A percentile compares a stretch with the other conserved stretches of the same genome.
Evolutionary conservation across 2,113 vertebrate genomes (phyloP).

Genomic region (Gila orcuttii): DNA sequence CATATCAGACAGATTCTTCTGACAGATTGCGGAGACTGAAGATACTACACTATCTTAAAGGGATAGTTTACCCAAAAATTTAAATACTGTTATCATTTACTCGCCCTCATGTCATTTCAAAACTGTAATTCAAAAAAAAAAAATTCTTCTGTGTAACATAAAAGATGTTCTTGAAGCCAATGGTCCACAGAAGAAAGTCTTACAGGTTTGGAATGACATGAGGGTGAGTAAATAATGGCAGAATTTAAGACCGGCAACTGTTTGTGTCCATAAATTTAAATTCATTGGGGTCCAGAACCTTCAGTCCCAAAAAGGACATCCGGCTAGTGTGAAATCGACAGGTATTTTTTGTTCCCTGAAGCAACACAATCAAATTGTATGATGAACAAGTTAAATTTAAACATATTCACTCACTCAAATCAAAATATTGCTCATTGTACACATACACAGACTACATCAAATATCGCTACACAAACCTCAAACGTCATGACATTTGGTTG

Average conservation of each 20-base stretch:
- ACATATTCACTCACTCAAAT: too few species aligned
- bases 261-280: neutral
- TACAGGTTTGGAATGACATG: neutral
- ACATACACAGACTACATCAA: neutral
- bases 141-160: neutral
- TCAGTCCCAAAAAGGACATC: neutral
- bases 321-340: neutral
- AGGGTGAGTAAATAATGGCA: neutral
- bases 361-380: neutral
- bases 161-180: neutral
- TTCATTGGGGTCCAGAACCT: neutral
- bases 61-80: neutral
- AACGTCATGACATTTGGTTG: neutral
- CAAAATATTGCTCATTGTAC: neutral
- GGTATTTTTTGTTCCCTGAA: neutral
- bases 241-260: neutral
- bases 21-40: neutral
- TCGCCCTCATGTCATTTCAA: neutral
- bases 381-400: neutral
- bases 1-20: neutral
- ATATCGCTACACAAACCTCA: neutral
- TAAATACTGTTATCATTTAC: neutral
- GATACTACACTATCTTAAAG: neutral
- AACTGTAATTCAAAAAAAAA: neutral
- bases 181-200: neutral